Evolutionary conservation across 1,140 invertebrate genomes (phyloP), one percentile per base, ranked within the genome.

Genomic region (Drosophila ironensis): DNA sequence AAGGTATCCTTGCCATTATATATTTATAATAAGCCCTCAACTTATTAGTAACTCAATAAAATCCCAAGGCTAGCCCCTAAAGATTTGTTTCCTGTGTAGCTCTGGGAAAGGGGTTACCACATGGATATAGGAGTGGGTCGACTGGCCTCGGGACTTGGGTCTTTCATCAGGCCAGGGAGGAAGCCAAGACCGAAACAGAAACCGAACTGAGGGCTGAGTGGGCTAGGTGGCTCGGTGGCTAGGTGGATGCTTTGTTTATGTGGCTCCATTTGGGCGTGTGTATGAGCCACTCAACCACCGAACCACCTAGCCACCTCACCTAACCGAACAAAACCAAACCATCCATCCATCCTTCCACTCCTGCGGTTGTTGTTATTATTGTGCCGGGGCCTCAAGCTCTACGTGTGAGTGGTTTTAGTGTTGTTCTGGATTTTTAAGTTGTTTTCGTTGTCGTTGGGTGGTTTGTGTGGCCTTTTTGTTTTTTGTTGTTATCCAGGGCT

Each of bases 391-490:
- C 74, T 72, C 61, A 72, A 87, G 80, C 81, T 69, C 47, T 75
- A 75, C 60, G 66, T 75, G 74, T 72, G 80, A 87, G 80, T 87
- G 80, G 80, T 86, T 86, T 80, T 87, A 72, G 81, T 86, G 81
- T 80, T 87, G 80, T 80, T 80, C 74, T 80, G 81, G 75, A 86
- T 86, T 86, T 86, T 86, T 86, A 86, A 86, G 80, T 86, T 86
- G 80, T 86, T 86, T 84, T 86, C 80, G 81, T 80, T 86, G 80
- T 86, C 74, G 74, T 86, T 46, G 37, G 48, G n/a, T 80, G 64
- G 74, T 78, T 82, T 82, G 59, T 73, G 69, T 61, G 74, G 64
- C 46, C 51, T 71, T 84, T 77, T 64, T 33, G 11, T n/a, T 33
- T n/a, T 33, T 66, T 70, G 61, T 61, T 61, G 17, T 46, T 37